Conservation (phyloP, 37 sponge, comb jelly and placozoan genomes). For the Halisarca cf. caerulea region DNA sequence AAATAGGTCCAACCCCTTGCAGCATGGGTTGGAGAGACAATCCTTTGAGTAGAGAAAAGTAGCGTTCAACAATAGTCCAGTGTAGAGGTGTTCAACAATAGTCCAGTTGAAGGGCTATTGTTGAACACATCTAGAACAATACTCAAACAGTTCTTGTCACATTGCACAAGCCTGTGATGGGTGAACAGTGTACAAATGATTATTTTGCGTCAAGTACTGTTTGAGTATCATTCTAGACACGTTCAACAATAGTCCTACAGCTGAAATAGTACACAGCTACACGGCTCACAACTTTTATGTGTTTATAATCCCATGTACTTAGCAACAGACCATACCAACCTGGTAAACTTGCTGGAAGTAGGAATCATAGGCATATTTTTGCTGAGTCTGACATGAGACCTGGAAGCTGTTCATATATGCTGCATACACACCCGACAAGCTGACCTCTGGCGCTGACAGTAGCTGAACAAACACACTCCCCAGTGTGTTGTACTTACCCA, state of each 20-base stretch:
- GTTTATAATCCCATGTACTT: no score
- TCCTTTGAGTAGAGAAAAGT: neutral
- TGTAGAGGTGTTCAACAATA: no score
- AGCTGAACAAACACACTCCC: neutral
- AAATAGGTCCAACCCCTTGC: slow-evolving; percentile 51
- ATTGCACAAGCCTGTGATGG: no score
- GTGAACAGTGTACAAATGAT: no score
- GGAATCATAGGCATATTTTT: slow-evolving; percentile 44
- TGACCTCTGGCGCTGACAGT: slow-evolving; percentile 27
- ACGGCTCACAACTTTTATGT: no score
- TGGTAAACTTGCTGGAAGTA: neutral
- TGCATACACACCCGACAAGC: slow-evolving; percentile 54
- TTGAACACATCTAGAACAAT: no score
- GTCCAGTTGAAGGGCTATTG: no score
- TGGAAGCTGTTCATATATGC: slow-evolving; percentile 70
- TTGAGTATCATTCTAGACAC: no score
- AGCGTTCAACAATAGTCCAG: neutral
- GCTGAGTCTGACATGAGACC: slow-evolving; percentile 47
- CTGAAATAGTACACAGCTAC: no score
- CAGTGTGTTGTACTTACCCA: neutral
- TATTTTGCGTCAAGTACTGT: no score
- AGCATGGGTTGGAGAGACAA: slow-evolving; percentile 36
- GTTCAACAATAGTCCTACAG: no score
- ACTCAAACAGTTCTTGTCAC: neutral
- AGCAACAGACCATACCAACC: neutral